Evolutionary conservation across 92 coral and sea anemone species (phyloP), one percentile per base, ranked within the genome.

Genomic region (Palythoa grandiflora): DNA sequence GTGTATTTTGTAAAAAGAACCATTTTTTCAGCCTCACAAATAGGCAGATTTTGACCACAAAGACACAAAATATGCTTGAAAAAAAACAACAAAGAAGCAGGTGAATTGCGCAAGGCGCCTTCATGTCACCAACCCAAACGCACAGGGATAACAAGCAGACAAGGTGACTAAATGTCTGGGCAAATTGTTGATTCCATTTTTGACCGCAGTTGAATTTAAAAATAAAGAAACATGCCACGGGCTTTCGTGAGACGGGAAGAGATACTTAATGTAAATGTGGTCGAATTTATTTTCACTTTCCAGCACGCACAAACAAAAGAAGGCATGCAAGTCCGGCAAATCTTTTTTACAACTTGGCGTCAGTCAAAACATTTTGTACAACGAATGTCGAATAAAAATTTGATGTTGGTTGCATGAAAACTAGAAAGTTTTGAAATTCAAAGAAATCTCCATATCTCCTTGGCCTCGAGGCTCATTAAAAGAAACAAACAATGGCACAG

Each of bases 201-300:
- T 51, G 55, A 81, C 86, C 86, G 35, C 86, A 81, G 86, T 68
- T 74, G 86, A 81, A 81, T 81, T 81, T 66, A 66, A 68, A 80
- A 81, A 68, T 81, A 47, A 68, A 78, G 71, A 28, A 78, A 78
- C 60, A 76, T 76, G 61, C 38, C 60, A 16, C 38, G 60, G 80
- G 80, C 80, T 76, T 76, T 76, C 80, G 80, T 76, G 80, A 76
- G 38, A 61, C 80, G 50, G 55, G 83, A 37, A 57, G 50, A 57
- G 55, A 78, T 78, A 78, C 70, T 55, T 78, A 63, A 19, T 16
- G 71, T 16, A 15, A 63, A 78, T 52, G 50, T 13, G 70, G 1
- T 38, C 66, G 20, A 44, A 21, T 78, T 55, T 57, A 78, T 55
- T 78, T 78, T 57, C 48, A 78, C 50, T 44, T 4, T 44, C 6